These are phyloP conservation scores for Indicator maculatus DNA, from an alignment of 2,113 vertebrate species.

Conservation along the genomic window DNA sequence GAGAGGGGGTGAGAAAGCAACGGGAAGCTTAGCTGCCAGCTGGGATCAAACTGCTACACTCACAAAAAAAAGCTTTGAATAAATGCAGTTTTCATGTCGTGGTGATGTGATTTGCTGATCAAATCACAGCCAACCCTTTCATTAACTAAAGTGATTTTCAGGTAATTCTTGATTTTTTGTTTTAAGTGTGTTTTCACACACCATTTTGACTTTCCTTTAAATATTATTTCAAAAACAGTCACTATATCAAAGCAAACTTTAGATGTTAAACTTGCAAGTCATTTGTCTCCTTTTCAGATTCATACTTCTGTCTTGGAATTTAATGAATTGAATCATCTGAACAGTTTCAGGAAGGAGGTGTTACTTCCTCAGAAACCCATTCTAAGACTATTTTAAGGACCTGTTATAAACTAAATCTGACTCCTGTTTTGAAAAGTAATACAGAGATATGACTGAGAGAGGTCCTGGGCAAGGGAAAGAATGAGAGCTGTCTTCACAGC, in stretches of 20 bases:
- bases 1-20: neutral
- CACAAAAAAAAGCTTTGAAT: neutral
- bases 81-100: neutral
- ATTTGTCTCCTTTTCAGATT: neutral
- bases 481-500: accelerated
- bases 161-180: neutral
- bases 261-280: neutral
- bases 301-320: neutral
- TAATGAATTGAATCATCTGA: conserved; percentile 10
- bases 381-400: neutral
- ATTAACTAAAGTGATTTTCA: neutral
- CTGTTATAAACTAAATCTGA: neutral
- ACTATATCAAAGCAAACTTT: neutral
- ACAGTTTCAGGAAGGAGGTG: neutral
- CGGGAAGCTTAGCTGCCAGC: neutral
- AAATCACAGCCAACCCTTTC: neutral
- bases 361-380: conserved; percentile 4
- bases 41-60: neutral
- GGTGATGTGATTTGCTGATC: neutral
- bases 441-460: neutral
- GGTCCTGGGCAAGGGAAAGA: neutral
- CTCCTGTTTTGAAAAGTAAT: neutral
- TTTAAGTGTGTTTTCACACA: neutral
- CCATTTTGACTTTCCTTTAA: neutral
- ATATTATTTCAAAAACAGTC: neutral